These are phyloP conservation scores for Pongo pygmaeus DNA, from an alignment of 2,113 vertebrate genomes.

Conservation along the genomic window DNA sequence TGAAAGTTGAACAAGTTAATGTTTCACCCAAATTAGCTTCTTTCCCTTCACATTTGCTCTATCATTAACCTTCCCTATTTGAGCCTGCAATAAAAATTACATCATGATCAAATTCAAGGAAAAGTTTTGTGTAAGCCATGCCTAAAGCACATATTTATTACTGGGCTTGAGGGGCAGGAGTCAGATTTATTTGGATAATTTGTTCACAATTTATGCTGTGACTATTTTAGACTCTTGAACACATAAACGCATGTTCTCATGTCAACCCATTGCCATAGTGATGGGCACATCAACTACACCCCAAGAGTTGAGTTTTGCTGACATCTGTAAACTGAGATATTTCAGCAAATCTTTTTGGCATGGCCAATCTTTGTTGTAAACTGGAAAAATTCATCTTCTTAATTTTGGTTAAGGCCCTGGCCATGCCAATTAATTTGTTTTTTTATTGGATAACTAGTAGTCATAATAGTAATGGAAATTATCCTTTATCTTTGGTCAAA, in stretches of 20 bases:
- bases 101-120: slow-evolving; percentile 72
- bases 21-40: slow-evolving; percentile 73
- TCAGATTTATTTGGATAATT: slow-evolving; percentile 77
- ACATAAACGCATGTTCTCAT: not conserved
- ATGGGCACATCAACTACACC: not conserved
- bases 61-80: slow-evolving; percentile 75
- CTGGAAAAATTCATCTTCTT: slow-evolving; percentile 1
- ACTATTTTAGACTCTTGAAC: slow-evolving; percentile 65
- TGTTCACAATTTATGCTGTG: slow-evolving; percentile 74
- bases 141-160: slow-evolving; percentile 69
- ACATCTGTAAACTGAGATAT: not conserved
- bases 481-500: not conserved
- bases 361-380: not conserved
- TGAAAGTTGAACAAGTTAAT: slow-evolving; percentile 73
- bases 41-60: slow-evolving; percentile 72
- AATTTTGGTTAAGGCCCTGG: not conserved
- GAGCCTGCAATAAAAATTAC: slow-evolving; percentile 75
- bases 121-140: slow-evolving; percentile 68
- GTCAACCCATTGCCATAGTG: not conserved
- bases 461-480: not conserved
- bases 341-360: slow-evolving; percentile 11
- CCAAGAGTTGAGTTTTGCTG: not conserved
- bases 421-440: not conserved
- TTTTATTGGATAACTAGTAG: not conserved
- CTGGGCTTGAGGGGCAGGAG: not conserved